phyloP scores from a whole-genome alignment of 2,113 vertebrate genomes.

The Stigmatopora nigra region DNA sequence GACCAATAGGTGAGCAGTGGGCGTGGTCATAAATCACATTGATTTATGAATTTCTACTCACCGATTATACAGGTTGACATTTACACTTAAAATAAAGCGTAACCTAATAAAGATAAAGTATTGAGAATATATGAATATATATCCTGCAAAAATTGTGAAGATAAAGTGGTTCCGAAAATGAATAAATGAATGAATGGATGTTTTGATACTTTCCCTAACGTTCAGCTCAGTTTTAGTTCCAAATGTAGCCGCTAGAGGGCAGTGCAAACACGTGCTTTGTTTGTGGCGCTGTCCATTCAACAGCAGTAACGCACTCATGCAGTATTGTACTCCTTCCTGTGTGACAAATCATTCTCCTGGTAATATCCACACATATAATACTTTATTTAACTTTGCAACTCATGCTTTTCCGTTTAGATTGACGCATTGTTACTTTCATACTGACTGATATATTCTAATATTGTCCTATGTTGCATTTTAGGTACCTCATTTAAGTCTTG shows the following conservation, averaged over 20 bases:
- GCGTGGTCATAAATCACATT: constrained; percentile 52
- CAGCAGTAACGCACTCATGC: not conserved
- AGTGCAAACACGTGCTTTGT: not conserved
- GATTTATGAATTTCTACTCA: constrained; percentile 52
- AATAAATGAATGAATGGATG: too few relatives aligned
- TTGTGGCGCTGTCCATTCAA: not conserved
- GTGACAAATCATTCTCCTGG: not conserved
- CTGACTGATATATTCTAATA: not conserved
- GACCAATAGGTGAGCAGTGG: constrained; percentile 56
- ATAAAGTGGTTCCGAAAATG: too few relatives aligned
- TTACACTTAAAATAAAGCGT: too few relatives aligned
- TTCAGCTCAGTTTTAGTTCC: not conserved
- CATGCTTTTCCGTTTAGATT: not conserved
- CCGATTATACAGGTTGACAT: not conserved
- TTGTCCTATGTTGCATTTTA: not conserved
- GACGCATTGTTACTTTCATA: not conserved
- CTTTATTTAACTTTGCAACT: not conserved
- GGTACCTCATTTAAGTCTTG: not conserved
- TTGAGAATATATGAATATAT: too few relatives aligned
- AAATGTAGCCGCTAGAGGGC: not conserved
- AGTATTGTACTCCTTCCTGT: not conserved
- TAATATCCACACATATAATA: not conserved
- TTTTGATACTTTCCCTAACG: too few relatives aligned
- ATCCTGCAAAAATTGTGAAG: too few relatives aligned
- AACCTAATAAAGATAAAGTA: too few relatives aligned